Evolutionary conservation across 2,113 vertebrate species (phyloP).

Genomic region (Galemys pyrenaicus): DNA sequence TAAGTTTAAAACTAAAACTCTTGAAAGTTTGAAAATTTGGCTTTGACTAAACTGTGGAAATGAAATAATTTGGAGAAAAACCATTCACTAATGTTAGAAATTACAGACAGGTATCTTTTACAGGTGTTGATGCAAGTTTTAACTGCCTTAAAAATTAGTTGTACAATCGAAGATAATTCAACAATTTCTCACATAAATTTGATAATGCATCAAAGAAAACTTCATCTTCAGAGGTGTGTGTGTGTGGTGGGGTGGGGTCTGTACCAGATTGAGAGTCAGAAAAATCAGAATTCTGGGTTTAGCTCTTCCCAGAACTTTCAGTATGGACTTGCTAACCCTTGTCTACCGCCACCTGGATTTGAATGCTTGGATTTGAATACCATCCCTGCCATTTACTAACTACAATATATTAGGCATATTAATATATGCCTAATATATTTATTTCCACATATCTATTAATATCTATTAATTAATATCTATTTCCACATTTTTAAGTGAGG

Average conservation of each 20-base stretch:
- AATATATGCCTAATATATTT: too few relatives aligned
- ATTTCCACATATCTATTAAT: background rate
- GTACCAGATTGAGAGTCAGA: background rate
- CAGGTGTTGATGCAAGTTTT: background rate
- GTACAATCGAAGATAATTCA: background rate
- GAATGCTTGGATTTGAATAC: background rate
- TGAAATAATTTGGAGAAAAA: slow-evolving; percentile 31
- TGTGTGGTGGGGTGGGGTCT: background rate
- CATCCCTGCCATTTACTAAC: background rate
- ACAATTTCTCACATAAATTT: slow-evolving; percentile 22
- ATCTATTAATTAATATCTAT: background rate
- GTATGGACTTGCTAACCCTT: background rate
- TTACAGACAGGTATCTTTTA: background rate
- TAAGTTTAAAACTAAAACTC: background rate
- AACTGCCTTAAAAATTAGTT: background rate
- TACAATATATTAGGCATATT: background rate
- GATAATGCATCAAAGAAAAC: background rate
- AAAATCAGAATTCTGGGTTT: background rate
- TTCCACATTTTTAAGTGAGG: background rate
- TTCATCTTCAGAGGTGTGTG: background rate
- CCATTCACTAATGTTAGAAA: background rate
- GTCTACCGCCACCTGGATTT: background rate
- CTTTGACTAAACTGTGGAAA: background rate
- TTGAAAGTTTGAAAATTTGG: background rate
- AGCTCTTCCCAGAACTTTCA: background rate